Percentiles rank a stretch among this genome's conserved stretches.
Evolutionary conservation across 2,113 vertebrate species (phyloP).

Genomic region (Platichthys flesus): DNA sequence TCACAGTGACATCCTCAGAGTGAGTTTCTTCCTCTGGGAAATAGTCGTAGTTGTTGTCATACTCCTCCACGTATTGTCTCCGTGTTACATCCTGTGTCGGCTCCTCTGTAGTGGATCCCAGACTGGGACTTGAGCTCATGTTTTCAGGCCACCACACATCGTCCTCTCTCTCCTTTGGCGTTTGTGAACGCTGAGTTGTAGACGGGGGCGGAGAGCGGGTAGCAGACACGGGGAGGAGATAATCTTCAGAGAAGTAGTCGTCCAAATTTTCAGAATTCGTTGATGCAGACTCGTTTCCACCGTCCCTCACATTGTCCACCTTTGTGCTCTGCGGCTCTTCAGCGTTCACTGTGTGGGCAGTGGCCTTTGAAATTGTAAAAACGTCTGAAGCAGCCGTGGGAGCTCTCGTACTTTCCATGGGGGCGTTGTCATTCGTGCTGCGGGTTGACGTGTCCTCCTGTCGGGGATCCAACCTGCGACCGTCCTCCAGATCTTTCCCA

Average conservation of each 20-base stretch:
- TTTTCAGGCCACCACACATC: conserved; percentile 31
- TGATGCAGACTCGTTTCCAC: conserved; percentile 7
- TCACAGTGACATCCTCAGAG: conserved; percentile 28
- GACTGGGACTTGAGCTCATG: conserved; percentile 10
- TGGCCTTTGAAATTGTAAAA: conserved; percentile 14
- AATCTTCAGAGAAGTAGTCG: conserved; percentile 59
- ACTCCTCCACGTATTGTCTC: conserved; percentile 9
- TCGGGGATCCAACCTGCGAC: conserved; percentile 12
- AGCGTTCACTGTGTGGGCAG: not conserved
- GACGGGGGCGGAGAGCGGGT: conserved; percentile 39
- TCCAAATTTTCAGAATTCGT: conserved; percentile 28
- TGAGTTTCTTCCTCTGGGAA: conserved; percentile 38
- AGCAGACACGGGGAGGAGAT: conserved; percentile 63
- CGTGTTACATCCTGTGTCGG: conserved; percentile 34
- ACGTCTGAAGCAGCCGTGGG: conserved; percentile 11
- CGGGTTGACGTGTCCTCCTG: conserved; percentile 27
- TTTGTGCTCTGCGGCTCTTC: not conserved
- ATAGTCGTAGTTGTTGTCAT: conserved; percentile 22
- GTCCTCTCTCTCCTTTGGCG: conserved; percentile 2
- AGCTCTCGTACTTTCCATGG: conserved; percentile 15
- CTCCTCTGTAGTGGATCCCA: conserved; percentile 27
- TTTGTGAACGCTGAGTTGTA: conserved; percentile 38
- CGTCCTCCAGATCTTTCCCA: conserved; percentile 36
- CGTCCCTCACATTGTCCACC: conserved; percentile 2
- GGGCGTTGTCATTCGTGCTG: conserved; percentile 27